Conservation (phyloP, 2,113 vertebrate genomes). For the Pseudolaguvia tuberculata region DNA sequence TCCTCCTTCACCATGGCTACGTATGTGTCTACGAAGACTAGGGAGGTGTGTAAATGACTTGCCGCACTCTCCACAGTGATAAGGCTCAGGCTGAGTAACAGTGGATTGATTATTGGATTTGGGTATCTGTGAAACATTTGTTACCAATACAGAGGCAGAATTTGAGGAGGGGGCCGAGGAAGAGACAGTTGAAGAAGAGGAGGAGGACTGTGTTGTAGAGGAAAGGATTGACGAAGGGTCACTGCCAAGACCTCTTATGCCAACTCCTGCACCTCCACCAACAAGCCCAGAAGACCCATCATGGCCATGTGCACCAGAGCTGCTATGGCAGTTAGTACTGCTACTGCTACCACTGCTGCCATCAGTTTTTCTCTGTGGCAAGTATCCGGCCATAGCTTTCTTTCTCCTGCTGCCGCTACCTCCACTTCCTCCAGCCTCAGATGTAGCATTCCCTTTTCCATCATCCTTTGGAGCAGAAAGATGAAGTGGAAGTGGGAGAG, state of each 20-base stretch:
- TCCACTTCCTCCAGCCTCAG: conserved; percentile 55
- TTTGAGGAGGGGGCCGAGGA: conserved; percentile 66
- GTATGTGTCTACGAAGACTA: conserved; percentile 71
- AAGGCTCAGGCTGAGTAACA: conserved; percentile 64
- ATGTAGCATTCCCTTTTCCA: conserved; percentile 59
- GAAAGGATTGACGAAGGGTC: conserved; percentile 67
- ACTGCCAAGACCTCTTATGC: conserved; percentile 62
- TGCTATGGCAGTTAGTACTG: conserved; percentile 61
- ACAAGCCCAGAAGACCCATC: conserved; percentile 64
- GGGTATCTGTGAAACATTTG: conserved; percentile 64
- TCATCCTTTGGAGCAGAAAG: conserved; percentile 72
- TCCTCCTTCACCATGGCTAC: conserved; percentile 67
- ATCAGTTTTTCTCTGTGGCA: conserved; percentile 72
- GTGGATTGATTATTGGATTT: conserved; percentile 62
- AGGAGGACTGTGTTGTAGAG: conserved; percentile 62
- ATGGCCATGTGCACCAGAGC: conserved; percentile 64
- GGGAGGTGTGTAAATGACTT: conserved; percentile 75
- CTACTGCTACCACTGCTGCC: conserved; percentile 55
- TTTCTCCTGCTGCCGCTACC: conserved; percentile 71
- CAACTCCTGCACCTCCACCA: conserved; percentile 62
- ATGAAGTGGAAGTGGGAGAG: conserved; percentile 71
- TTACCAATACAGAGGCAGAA: conserved; percentile 68
- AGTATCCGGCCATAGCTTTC: conserved; percentile 76
- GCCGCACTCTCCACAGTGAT: conserved; percentile 73
- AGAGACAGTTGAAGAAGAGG: conserved; percentile 65